Evolutionary conservation across 2,797 vertebrate genomes (phyloP).

Genomic region (Spinibarbus caldwelli): DNA sequence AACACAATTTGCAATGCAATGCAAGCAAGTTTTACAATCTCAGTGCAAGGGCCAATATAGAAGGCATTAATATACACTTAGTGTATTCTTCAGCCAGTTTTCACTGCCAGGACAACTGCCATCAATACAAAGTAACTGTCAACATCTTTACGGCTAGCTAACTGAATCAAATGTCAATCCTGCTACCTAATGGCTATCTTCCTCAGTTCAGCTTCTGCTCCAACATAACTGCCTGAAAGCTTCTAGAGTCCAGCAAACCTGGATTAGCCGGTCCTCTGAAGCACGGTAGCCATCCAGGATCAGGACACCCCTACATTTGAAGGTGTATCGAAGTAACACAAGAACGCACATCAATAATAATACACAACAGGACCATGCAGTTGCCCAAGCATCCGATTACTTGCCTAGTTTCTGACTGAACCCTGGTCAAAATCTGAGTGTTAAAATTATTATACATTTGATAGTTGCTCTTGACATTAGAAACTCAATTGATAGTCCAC

Average conservation of each 20-base stretch:
- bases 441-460: constrained; percentile 59
- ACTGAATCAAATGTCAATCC: not conserved
- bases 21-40: not conserved
- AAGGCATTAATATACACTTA: not conserved
- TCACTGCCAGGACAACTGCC: not conserved
- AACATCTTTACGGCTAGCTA: not conserved
- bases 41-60: not conserved
- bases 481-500: constrained; percentile 68
- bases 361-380: not conserved
- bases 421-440: constrained; percentile 16
- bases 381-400: not conserved
- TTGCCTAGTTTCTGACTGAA: not conserved
- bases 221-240: not conserved
- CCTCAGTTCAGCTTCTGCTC: not conserved
- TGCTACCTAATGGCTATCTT: not conserved
- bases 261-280: not conserved
- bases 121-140: not conserved
- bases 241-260: not conserved
- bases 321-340: not conserved
- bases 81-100: too few species aligned
- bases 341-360: not conserved
- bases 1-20: not conserved
- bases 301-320: not conserved
- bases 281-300: not conserved
- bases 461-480: constrained; percentile 59